These are phyloP conservation scores for Sinelater perroti DNA, from an alignment of 2,888 invertebrate species.

Conservation along the genomic window DNA sequence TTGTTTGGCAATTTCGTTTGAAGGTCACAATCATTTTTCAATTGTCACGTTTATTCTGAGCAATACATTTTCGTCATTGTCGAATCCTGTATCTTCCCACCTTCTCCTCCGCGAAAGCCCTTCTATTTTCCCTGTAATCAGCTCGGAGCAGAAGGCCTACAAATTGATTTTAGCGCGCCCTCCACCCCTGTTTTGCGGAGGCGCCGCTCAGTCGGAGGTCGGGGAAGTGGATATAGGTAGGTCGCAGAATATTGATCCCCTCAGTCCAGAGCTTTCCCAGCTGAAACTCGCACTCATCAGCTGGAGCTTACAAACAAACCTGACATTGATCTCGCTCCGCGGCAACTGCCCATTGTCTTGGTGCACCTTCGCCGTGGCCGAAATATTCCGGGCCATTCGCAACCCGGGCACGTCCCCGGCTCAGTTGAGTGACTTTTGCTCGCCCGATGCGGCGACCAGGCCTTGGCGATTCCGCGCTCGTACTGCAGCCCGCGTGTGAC, in stretches of 20 bases:
- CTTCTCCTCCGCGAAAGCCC: no score
- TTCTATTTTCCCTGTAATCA: no score
- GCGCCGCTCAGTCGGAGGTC: constrained; percentile 34
- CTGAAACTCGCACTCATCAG: constrained; percentile 41
- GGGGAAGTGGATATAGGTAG: constrained; percentile 39
- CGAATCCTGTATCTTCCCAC: no score
- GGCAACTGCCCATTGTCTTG: constrained; percentile 13
- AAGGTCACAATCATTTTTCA: no score
- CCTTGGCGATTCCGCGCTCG: constrained; percentile 20
- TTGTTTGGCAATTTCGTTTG: no score
- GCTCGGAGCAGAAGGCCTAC: neutral
- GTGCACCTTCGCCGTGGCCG: constrained; percentile 18
- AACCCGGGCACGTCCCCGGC: constrained; percentile 14
- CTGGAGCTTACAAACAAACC: constrained; percentile 42
- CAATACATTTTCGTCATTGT: no score
- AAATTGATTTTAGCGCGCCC: constrained; percentile 5
- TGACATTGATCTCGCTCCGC: constrained; percentile 12
- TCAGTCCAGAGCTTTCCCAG: constrained; percentile 37
- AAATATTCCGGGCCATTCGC: constrained; percentile 18
- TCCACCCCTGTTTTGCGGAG: constrained; percentile 15
- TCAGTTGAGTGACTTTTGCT: constrained; percentile 30
- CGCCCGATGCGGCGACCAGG: constrained; percentile 8
- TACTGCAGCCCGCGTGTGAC: constrained; percentile 13
- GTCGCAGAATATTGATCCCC: constrained; percentile 40
- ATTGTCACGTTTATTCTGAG: no score